Percentiles rank a stretch among this genome's conserved stretches.
Conservation (phyloP, 1,140 invertebrate genomes). For the Schlechtendalia chinensis region DNA sequence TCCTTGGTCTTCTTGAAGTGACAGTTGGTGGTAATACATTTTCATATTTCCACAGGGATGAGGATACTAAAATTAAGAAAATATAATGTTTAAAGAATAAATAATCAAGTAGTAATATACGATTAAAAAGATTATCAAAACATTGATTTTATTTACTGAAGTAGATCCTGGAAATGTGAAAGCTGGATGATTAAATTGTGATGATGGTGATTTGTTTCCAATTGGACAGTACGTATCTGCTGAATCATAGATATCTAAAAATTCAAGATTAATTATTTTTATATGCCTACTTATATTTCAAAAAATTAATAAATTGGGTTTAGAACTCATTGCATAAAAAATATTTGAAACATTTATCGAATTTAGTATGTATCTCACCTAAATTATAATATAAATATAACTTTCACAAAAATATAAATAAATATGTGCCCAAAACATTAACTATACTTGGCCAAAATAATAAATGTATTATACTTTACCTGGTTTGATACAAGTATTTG, state of each 20-base stretch:
- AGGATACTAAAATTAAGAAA: conserved; percentile 16
- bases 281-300: background rate
- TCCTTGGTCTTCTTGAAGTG: conserved; percentile 69
- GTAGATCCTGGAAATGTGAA: conserved; percentile 60
- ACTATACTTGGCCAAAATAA: too few species aligned
- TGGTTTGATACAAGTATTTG: conserved; percentile 56
- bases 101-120: background rate
- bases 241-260: conserved; percentile 55
- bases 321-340: too few species aligned
- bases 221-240: conserved; percentile 54
- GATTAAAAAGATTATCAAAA: background rate
- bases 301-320: too few species aligned
- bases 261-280: conserved; percentile 39
- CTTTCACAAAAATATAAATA: background rate
- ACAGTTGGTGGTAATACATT: conserved; percentile 69
- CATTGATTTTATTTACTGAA: conserved; percentile 26
- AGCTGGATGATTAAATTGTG: conserved; percentile 61
- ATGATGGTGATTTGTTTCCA: conserved; percentile 60
- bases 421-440: too few species aligned
- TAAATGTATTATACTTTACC: conserved; percentile 54
- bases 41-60: conserved; percentile 37
- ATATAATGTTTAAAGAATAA: conserved; percentile 13
- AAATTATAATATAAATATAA: background rate
- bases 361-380: too few species aligned
- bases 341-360: too few species aligned